A percentile compares a stretch with the other conserved stretches of the same genome.
Evolutionary conservation across 2,888 invertebrate genomes (phyloP).

Genomic region (Muscina levida): DNA sequence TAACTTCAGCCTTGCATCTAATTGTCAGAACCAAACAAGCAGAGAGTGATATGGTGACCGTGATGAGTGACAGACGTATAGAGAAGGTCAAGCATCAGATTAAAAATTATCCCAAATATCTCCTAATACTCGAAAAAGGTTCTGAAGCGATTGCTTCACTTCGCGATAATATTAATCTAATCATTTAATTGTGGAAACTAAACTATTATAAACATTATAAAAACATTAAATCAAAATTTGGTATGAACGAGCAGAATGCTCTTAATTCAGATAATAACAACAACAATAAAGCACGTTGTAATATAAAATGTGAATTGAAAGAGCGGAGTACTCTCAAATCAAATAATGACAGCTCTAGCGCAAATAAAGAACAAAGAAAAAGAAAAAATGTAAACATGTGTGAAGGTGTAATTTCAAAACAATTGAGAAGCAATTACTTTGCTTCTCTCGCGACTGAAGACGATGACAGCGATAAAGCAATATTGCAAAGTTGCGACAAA

Average conservation of each 20-base stretch:
- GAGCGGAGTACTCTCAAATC: background rate
- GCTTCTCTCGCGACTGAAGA: background rate
- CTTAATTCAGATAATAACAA: background rate
- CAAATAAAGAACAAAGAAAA: slow-evolving; percentile 9
- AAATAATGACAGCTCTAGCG: no score
- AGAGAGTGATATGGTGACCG: background rate
- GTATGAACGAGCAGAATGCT: background rate
- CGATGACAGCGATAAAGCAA: background rate
- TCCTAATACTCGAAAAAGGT: background rate
- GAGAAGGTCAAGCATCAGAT: background rate
- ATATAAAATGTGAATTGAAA: no score
- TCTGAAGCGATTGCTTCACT: no score
- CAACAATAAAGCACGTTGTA: background rate
- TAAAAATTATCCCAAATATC: background rate
- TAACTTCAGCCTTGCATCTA: no score
- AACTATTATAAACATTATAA: background rate
- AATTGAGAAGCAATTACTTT: background rate
- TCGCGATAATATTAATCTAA: no score
- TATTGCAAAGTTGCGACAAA: background rate
- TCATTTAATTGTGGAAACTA: no score
- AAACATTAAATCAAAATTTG: background rate
- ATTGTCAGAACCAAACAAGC: no score
- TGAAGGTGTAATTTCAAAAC: background rate
- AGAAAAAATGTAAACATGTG: background rate
- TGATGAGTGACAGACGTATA: background rate